phyloP scores from a whole-genome alignment of 2,888 invertebrate species.

The Choristoneura rosaceana region DNA sequence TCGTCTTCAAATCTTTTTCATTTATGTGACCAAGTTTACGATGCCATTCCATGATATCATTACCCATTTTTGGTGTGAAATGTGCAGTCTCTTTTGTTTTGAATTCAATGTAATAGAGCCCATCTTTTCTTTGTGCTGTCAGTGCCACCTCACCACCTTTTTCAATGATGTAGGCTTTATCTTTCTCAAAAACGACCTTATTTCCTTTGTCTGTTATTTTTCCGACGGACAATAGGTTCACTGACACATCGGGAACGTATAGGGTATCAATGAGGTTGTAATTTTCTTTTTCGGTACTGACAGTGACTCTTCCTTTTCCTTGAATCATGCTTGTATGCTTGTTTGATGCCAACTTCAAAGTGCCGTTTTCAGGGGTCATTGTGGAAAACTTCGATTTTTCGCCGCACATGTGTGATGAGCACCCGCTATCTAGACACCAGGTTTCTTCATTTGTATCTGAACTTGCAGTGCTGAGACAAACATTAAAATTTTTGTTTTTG shows the following conservation, averaged over 20 bases:
- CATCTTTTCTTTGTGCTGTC: neutral
- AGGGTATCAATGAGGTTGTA: neutral
- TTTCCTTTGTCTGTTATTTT: neutral
- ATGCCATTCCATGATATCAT: neutral
- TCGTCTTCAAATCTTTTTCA: neutral
- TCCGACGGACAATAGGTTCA: too few species aligned
- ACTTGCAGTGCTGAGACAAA: neutral
- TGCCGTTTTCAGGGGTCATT: neutral
- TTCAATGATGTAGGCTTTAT: neutral
- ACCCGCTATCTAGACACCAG: conserved; percentile 4
- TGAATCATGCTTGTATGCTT: neutral
- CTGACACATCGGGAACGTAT: neutral
- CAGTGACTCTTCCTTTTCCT: neutral
- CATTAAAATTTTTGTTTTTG: neutral
- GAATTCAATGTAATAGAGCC: neutral
- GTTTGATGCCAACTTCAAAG: conserved; percentile 1
- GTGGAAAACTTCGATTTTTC: neutral
- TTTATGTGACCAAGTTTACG: conserved; percentile 1
- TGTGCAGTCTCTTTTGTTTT: neutral
- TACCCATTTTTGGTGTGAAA: neutral
- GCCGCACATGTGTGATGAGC: conserved; percentile 3
- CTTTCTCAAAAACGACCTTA: neutral
- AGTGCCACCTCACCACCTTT: neutral
- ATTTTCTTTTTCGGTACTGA: neutral
- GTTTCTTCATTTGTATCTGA: neutral